phyloP scores from a whole-genome alignment of 2,888 invertebrate species.

The Ormyrus nitidulus region DNA sequence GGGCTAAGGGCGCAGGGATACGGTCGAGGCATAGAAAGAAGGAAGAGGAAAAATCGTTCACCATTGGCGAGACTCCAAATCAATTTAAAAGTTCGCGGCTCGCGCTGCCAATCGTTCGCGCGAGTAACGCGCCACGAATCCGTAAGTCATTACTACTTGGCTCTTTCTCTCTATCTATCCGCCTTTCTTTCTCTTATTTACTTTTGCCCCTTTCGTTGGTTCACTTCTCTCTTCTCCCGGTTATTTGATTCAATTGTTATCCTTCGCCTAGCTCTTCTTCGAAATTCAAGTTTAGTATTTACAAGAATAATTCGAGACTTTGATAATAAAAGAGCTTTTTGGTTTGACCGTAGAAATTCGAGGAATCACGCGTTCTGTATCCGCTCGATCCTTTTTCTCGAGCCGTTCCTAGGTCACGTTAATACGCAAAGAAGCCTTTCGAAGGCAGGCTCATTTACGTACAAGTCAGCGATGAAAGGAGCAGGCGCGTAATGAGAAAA shows the following conservation, averaged over 20 bases:
- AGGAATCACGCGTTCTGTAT: background rate
- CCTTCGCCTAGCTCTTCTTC: background rate
- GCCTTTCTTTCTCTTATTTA: background rate
- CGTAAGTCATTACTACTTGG: slow-evolving; percentile 67
- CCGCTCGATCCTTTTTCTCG: slow-evolving; percentile 31
- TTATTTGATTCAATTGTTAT: background rate
- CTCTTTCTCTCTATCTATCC: slow-evolving; percentile 6
- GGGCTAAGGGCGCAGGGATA: slow-evolving; percentile 54
- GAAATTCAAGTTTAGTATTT: slow-evolving; percentile 19
- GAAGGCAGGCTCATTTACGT: slow-evolving; percentile 20
- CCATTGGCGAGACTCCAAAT: slow-evolving; percentile 73
- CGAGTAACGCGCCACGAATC: slow-evolving; percentile 63
- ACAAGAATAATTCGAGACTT: background rate
- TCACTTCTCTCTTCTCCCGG: slow-evolving; percentile 7
- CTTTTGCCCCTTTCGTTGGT: slow-evolving; percentile 6
- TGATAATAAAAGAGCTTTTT: background rate
- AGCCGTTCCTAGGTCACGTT: slow-evolving; percentile 2
- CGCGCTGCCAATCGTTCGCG: slow-evolving; percentile 64
- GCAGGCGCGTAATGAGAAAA: slow-evolving; percentile 12
- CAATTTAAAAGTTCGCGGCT: slow-evolving; percentile 73
- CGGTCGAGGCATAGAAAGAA: slow-evolving; percentile 49
- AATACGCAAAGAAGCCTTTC: slow-evolving; percentile 29
- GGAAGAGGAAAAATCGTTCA: slow-evolving; percentile 65
- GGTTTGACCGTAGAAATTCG: no score
- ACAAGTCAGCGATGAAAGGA: slow-evolving; percentile 9